phyloP scores from a whole-genome alignment of 2,113 vertebrate species.

The Chaetodon auriga region DNA sequence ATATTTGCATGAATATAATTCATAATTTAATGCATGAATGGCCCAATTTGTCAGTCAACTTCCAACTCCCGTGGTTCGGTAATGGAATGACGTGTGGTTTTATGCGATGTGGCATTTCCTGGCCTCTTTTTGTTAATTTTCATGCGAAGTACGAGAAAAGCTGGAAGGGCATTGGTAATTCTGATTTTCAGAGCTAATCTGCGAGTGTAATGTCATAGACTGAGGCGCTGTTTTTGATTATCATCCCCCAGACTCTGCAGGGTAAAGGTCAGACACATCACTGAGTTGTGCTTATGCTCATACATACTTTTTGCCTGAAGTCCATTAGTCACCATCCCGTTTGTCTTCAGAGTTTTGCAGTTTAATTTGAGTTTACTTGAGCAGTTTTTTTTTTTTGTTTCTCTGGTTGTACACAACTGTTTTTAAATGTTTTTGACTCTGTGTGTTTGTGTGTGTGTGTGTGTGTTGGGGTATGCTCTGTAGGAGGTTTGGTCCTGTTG shows the following conservation, averaged over 20 bases:
- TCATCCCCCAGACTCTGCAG: constrained; percentile 32
- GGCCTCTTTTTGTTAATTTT: constrained; percentile 37
- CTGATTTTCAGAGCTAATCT: constrained; percentile 17
- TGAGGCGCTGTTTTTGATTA: constrained; percentile 25
- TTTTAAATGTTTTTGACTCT: constrained; percentile 9
- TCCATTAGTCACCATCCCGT: constrained; percentile 28
- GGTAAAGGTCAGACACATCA: constrained; percentile 41
- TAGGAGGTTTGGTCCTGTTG: constrained; percentile 99
- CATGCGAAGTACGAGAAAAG: constrained; percentile 7
- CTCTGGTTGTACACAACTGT: neutral
- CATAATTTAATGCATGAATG: constrained; percentile 13
- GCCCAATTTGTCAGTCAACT: constrained; percentile 5
- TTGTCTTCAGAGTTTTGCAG: neutral
- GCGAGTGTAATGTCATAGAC: constrained; percentile 41
- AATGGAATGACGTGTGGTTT: constrained; percentile 16
- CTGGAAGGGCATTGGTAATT: constrained; percentile 10
- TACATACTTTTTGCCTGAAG: constrained; percentile 36
- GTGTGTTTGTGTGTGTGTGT: constrained; percentile 1
- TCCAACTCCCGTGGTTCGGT: neutral
- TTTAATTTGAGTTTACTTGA: neutral
- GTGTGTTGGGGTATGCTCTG: constrained; percentile 8
- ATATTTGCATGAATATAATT: neutral
- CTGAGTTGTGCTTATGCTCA: constrained; percentile 12
- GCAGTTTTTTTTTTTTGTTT: neutral
- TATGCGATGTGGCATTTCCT: constrained; percentile 16